A percentile compares a stretch with the other conserved stretches of the same genome.
phyloP scores from a whole-genome alignment of 1,140 invertebrate genomes.

The Trichomalopsis sarcophagae region DNA sequence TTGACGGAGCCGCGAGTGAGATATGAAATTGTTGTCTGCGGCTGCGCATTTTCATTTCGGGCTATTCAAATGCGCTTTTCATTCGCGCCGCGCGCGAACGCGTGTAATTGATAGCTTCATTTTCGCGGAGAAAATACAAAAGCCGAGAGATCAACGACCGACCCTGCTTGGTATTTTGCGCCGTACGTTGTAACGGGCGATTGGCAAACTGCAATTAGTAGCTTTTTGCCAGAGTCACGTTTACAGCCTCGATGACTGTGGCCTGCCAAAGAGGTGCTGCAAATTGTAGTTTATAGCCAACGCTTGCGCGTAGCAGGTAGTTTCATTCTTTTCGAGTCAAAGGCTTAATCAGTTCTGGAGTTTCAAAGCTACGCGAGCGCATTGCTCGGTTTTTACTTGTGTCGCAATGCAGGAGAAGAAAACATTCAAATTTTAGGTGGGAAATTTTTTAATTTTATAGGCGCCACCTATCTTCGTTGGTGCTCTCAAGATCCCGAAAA shows the following conservation, averaged over 20 bases:
- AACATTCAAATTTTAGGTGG: too few relatives aligned
- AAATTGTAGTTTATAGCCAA: conserved; percentile 34
- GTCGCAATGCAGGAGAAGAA: too few relatives aligned
- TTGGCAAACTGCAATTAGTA: conserved; percentile 25
- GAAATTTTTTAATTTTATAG: too few relatives aligned
- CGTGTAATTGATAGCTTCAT: background rate
- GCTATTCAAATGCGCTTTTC: too few relatives aligned
- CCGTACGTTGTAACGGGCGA: background rate
- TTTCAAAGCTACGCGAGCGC: too few relatives aligned
- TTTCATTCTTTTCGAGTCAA: too few relatives aligned
- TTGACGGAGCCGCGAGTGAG: background rate
- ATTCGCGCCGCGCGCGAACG: too few relatives aligned
- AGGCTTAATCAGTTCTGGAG: too few relatives aligned
- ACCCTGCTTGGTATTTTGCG: conserved; percentile 3
- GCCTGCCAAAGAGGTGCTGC: background rate
- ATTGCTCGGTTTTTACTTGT: too few relatives aligned
- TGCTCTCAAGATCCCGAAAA: background rate
- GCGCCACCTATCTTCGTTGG: too few relatives aligned
- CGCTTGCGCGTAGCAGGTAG: background rate
- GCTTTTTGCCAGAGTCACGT: conserved; percentile 22
- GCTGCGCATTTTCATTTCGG: background rate
- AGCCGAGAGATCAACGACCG: background rate
- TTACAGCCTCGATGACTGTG: background rate
- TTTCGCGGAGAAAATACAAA: background rate
- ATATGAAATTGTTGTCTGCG: conserved; percentile 18